Percentiles rank a stretch among this genome's conserved stretches.
phyloP scores from a whole-genome alignment of 2,797 vertebrate species.

The Phrynocephalus vlangalii region DNA sequence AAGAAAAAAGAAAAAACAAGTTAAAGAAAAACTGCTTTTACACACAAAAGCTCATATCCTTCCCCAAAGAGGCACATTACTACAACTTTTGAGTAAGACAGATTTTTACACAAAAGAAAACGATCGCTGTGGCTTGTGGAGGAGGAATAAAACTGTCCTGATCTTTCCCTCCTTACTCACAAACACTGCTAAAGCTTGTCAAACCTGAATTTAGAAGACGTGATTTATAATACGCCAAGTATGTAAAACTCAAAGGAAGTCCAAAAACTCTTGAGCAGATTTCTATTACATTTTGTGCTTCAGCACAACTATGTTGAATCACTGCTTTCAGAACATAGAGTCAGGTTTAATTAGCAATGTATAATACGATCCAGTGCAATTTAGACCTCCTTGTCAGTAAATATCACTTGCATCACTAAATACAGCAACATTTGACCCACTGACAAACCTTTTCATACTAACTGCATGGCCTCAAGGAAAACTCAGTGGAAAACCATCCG shows the following conservation, averaged over 20 bases:
- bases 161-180: neutral
- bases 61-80: conserved; percentile 24
- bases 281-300: conserved; percentile 25
- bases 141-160: neutral
- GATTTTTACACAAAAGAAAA: conserved; percentile 45
- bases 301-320: conserved; percentile 31
- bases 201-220: conserved; percentile 28
- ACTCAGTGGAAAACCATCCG: conserved; percentile 24
- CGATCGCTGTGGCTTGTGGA: conserved; percentile 24
- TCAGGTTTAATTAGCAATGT: conserved; percentile 17
- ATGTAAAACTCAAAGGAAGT: conserved; percentile 35
- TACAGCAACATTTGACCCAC: conserved; percentile 27
- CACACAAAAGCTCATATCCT: neutral
- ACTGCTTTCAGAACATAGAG: conserved; percentile 24
- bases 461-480: conserved; percentile 48
- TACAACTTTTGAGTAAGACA: conserved; percentile 31
- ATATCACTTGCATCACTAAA: conserved; percentile 33
- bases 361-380: conserved; percentile 19
- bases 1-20: conserved; percentile 39
- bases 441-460: conserved; percentile 44
- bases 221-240: conserved; percentile 38
- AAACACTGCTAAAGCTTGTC: conserved; percentile 7
- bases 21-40: conserved; percentile 38
- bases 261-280: conserved; percentile 41
- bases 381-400: conserved; percentile 30